Percentiles rank a stretch among this genome's conserved stretches.
These are phyloP conservation scores for Semotilus atromaculatus DNA, from an alignment of 2,797 vertebrate genomes.

Conservation along the genomic window DNA sequence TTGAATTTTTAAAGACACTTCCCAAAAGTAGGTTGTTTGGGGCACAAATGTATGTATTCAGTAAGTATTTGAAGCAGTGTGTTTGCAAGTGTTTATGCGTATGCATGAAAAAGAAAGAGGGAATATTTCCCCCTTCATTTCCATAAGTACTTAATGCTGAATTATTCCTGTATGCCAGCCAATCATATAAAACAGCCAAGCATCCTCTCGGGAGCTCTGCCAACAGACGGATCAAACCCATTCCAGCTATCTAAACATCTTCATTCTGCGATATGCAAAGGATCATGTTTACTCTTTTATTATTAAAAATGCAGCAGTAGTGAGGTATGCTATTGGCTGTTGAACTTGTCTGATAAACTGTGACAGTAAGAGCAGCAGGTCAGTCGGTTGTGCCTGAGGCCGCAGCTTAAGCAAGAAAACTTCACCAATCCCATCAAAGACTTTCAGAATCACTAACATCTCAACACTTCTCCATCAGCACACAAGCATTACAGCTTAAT, in stretches of 20 bases:
- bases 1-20: not conserved
- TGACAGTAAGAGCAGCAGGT: not conserved
- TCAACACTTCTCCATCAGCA: not conserved
- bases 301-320: not conserved
- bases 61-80: not conserved
- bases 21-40: not conserved
- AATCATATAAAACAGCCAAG: constrained; percentile 9
- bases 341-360: not conserved
- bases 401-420: constrained; percentile 13
- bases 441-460: not conserved
- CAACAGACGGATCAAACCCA: constrained; percentile 14
- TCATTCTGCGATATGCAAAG: not conserved
- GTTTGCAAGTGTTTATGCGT: not conserved
- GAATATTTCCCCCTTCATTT: constrained; percentile 13
- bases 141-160: constrained; percentile 20
- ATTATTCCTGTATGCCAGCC: constrained; percentile 20
- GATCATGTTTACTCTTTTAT: not conserved
- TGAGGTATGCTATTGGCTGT: not conserved
- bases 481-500: constrained; percentile 21
- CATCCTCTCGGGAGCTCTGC: constrained; percentile 7
- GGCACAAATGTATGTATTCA: not conserved
- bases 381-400: not conserved
- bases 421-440: not conserved
- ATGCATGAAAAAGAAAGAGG: not conserved
- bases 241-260: constrained; percentile 24